Evolutionary conservation across 1,140 invertebrate species (phyloP), one percentile per base, ranked within the genome.

Genomic region (Diploscapter pachys): DNA sequence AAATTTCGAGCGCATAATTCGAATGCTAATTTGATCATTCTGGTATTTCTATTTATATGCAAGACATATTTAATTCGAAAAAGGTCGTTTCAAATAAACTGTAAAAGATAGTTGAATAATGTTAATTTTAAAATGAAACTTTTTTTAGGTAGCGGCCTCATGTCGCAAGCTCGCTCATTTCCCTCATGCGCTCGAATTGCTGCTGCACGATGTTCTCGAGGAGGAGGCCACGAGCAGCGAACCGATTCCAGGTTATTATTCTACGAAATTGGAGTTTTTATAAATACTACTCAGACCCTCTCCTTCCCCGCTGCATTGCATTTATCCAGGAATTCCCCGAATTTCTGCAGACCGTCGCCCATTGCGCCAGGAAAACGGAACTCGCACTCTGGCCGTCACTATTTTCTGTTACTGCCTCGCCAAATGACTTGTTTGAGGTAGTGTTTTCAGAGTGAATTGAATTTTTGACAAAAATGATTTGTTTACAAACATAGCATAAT

Each of bases 191-290:
- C 88, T 99, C 64, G 97, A 99, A 86, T 87, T 99, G 8, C 88
- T 99, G 4, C 89, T 99, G 9, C 96, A 99, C 86, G 78, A 89
- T 88, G 92, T 98, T 9, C 87, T 99, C 13, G 96, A 99, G 87
- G 96, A 99, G 86, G 96, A 99, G 89, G 96, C 96, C 0, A 98
- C 95, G 0, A 96, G 94, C 79, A 98, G 98, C 85, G 95, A 98
- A 83, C 96, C 96, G 0, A 96, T 99, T 81, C 96, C 96, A 5
- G 88, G 88, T 89, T 64, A 9, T 11, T 4, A 80, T 79, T 6
- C 5, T 76, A 11, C 31, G 31, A 31, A 31, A 31, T 31, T 31
- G 31, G 31, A 31, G 31, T 31, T 31, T 31, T 31, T 65, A 8
- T 50, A 65, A 65, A 65, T 65, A 8, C 63, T 31, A 65, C 51